Evolutionary conservation across 2,113 vertebrate species (phyloP).

Genomic region (Litocranius walleri): DNA sequence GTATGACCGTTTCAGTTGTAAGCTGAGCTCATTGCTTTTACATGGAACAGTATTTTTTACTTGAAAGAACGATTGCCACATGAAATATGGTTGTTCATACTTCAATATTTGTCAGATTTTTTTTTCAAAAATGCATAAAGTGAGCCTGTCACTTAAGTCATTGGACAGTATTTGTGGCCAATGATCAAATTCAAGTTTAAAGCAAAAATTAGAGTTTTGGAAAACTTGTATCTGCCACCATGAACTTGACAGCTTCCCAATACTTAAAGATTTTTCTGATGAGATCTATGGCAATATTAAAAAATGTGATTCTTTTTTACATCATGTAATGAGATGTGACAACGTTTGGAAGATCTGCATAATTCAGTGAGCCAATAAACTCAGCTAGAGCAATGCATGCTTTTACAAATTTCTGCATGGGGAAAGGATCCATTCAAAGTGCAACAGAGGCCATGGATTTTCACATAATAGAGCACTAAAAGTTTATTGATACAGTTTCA

Average conservation of each 20-base stretch:
- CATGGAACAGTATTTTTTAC: neutral
- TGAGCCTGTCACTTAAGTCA: neutral
- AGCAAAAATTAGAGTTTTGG: constrained; percentile 32
- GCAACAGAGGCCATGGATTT: constrained; percentile 21
- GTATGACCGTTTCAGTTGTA: neutral
- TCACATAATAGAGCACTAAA: constrained; percentile 30
- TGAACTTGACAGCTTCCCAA: constrained; percentile 17
- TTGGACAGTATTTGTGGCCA: neutral
- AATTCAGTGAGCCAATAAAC: constrained; percentile 42
- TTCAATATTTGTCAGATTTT: neutral
- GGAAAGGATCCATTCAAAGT: neutral
- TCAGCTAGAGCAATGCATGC: neutral
- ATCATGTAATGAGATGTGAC: constrained; percentile 47
- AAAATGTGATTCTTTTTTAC: constrained; percentile 40
- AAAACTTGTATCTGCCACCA: neutral
- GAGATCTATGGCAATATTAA: constrained; percentile 36
- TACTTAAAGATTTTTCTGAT: constrained; percentile 49
- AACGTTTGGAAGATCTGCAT: constrained; percentile 16
- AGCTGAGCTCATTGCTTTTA: neutral
- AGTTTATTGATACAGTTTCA: constrained; percentile 19
- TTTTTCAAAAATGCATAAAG: neutral
- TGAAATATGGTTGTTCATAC: neutral
- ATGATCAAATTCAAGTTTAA: constrained; percentile 10
- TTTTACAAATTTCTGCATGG: neutral
- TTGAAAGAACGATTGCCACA: neutral